These are phyloP conservation scores for Spea bombifrons DNA, from an alignment of 2,113 vertebrate species.

Conservation along the genomic window DNA sequence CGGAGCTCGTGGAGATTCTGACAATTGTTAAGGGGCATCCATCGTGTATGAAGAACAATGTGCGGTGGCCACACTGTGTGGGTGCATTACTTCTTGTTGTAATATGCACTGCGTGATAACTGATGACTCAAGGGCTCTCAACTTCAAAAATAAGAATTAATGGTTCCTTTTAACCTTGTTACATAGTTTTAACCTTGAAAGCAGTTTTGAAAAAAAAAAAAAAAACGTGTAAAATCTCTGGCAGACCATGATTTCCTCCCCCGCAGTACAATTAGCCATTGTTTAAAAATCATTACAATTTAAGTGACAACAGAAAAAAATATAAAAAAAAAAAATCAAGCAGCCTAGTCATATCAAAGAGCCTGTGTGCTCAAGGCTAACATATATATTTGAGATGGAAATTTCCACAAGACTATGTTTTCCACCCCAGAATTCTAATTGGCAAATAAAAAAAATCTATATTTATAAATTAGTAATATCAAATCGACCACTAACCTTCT, in stretches of 20 bases:
- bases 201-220: not conserved
- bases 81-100: not conserved
- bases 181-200: conserved; percentile 20
- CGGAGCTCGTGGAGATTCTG: not conserved
- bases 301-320: conserved; percentile 15
- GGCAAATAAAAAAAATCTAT: conserved; percentile 1
- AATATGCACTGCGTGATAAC: not conserved
- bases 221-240: not conserved
- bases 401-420: not conserved
- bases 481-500: not conserved
- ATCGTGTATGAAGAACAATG: not conserved
- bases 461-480: not conserved
- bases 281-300: conserved; percentile 3
- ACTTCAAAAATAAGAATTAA: not conserved
- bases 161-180: conserved; percentile 30
- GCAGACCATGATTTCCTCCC: conserved; percentile 15
- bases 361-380: not conserved
- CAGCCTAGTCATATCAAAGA: not conserved
- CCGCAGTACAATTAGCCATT: conserved; percentile 18
- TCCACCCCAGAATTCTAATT: not conserved
- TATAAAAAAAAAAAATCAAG: not conserved
- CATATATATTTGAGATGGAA: conserved; percentile 1
- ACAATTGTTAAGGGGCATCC: no score
- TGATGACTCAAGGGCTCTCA: conserved; percentile 16
- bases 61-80: conserved; percentile 2